Conservation (phyloP, 2,113 vertebrate genomes). For the Calyptommatus sinebrachiatus region DNA sequence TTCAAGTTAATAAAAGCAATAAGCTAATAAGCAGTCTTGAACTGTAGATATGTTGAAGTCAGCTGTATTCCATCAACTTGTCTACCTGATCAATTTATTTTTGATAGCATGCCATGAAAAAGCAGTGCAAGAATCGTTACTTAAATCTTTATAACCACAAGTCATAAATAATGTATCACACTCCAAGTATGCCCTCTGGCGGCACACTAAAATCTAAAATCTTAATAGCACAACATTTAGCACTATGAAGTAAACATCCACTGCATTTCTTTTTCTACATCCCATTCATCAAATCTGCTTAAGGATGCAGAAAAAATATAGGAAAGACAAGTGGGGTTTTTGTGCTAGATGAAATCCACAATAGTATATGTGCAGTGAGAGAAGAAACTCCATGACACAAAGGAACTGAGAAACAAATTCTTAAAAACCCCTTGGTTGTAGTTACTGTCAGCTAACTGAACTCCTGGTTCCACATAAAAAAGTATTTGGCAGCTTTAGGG, state of each 20-base stretch:
- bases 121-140: background rate
- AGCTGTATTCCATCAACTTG: background rate
- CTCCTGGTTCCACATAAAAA: too few species aligned
- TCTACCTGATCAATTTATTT: background rate
- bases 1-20: constrained; percentile 17
- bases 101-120: background rate
- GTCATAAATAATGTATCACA: accelerated
- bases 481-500: background rate
- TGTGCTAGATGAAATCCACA: background rate
- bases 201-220: constrained; percentile 33
- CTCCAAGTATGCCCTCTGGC: constrained; percentile 55
- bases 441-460: background rate
- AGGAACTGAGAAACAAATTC: background rate
- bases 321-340: too few species aligned
- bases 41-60: background rate
- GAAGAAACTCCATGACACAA: too few species aligned
- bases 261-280: too few species aligned
- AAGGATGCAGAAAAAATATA: too few species aligned
- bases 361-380: background rate
- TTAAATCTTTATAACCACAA: background rate
- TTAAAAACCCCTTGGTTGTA: background rate
- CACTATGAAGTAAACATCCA: too few species aligned
- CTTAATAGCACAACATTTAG: background rate
- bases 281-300: too few species aligned
- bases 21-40: background rate